Evolutionary conservation across 2,113 vertebrate genomes (phyloP).

Genomic region (Aix galericulata): DNA sequence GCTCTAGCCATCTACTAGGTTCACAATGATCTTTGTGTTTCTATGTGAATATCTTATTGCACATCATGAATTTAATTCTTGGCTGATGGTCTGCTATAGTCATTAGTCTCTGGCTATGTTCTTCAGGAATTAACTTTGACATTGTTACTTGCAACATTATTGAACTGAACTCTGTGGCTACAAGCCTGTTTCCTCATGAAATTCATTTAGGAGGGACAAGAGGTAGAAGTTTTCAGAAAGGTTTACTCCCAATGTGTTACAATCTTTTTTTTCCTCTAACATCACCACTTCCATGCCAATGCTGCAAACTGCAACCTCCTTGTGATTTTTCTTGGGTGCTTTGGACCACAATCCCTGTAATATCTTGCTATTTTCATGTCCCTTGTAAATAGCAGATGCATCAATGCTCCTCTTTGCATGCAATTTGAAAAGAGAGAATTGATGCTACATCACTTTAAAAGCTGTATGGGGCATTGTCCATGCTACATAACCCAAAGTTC

Average conservation of each 20-base stretch:
- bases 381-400: constrained; percentile 13
- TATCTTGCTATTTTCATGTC: neutral
- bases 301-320: neutral
- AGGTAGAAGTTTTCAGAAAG: neutral
- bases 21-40: neutral
- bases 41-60: neutral
- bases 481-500: neutral
- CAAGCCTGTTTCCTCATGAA: neutral
- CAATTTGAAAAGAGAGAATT: neutral
- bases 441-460: neutral
- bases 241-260: neutral
- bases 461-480: neutral
- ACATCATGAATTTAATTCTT: neutral
- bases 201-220: neutral
- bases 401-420: neutral
- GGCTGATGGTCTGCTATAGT: neutral
- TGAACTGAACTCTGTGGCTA: neutral
- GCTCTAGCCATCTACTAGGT: neutral
- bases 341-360: neutral
- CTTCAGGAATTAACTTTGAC: neutral
- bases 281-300: constrained; percentile 10
- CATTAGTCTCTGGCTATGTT: neutral
- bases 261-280: neutral
- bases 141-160: neutral
- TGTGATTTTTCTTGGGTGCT: neutral